Conservation (phyloP, 2,113 vertebrate species). For the Cathartes aura region DNA sequence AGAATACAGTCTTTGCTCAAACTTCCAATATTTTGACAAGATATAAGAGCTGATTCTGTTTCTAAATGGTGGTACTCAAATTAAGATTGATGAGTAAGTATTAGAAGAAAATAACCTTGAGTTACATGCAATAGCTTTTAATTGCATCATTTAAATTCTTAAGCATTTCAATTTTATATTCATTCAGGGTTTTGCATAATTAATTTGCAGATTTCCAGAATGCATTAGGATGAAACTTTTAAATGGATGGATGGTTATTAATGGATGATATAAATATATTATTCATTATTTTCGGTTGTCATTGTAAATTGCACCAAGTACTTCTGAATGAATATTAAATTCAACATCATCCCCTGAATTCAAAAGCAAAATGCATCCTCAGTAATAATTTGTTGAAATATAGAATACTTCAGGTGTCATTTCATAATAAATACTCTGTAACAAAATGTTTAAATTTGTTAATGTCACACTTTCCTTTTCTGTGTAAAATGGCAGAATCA, state of each 20-base stretch:
- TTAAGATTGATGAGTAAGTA: conserved; percentile 45
- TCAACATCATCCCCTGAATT: neutral
- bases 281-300: conserved; percentile 70
- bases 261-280: conserved; percentile 71
- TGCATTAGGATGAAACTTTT: conserved; percentile 44
- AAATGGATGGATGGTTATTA: conserved; percentile 66
- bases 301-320: conserved; percentile 32
- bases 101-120: conserved; percentile 54
- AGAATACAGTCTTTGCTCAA: neutral
- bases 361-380: neutral
- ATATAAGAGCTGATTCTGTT: neutral
- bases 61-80: conserved; percentile 11
- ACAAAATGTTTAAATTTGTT: neutral
- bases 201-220: conserved; percentile 69
- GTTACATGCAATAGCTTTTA: conserved; percentile 54
- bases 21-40: conserved; percentile 25
- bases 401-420: neutral
- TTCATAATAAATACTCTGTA: neutral
- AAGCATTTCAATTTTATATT: conserved; percentile 63
- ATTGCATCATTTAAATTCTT: conserved; percentile 67
- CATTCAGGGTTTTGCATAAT: conserved; percentile 68
- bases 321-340: conserved; percentile 47
- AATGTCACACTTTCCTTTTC: neutral
- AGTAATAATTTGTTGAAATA: neutral
- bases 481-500: neutral